A percentile compares a stretch with the other conserved stretches of the same genome.
Evolutionary conservation across 1,140 invertebrate species (phyloP).

Genomic region (Cotesia vestalis): DNA sequence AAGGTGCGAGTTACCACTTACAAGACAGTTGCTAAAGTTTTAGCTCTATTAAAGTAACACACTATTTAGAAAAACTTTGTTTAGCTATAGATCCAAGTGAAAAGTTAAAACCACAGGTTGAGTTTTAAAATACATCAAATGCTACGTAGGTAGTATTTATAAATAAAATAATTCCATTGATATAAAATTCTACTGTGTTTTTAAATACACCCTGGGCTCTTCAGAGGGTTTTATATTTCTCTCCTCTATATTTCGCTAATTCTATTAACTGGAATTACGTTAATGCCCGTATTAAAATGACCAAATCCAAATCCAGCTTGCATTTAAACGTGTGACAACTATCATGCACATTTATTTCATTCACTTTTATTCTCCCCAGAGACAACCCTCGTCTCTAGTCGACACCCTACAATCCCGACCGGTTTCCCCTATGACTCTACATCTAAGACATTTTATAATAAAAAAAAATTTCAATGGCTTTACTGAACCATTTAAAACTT

Average conservation of each 20-base stretch:
- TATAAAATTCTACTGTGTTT: no score
- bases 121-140: background rate
- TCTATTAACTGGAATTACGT: slow-evolving; percentile 17
- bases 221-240: no score
- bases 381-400: slow-evolving; percentile 28
- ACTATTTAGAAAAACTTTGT: slow-evolving; percentile 25
- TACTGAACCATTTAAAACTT: slow-evolving; percentile 24
- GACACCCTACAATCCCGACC: slow-evolving; percentile 24
- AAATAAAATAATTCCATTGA: no score
- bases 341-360: background rate
- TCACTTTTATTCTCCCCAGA: slow-evolving; percentile 15
- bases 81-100: slow-evolving; percentile 5
- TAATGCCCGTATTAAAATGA: slow-evolving; percentile 8
- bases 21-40: slow-evolving; percentile 29
- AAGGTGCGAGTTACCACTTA: slow-evolving; percentile 21
- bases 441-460: background rate
- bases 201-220: no score
- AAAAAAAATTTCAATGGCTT: slow-evolving; percentile 22
- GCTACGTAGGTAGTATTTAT: no score
- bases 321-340: slow-evolving; percentile 23
- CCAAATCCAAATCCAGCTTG: slow-evolving; percentile 18
- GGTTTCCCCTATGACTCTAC: slow-evolving; percentile 10
- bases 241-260: slow-evolving; percentile 2
- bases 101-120: slow-evolving; percentile 20
- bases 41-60: slow-evolving; percentile 33